A percentile compares a stretch with the other conserved stretches of the same genome.
Conservation (phyloP, 2,113 vertebrate species). For the Centropus unirufus region DNA sequence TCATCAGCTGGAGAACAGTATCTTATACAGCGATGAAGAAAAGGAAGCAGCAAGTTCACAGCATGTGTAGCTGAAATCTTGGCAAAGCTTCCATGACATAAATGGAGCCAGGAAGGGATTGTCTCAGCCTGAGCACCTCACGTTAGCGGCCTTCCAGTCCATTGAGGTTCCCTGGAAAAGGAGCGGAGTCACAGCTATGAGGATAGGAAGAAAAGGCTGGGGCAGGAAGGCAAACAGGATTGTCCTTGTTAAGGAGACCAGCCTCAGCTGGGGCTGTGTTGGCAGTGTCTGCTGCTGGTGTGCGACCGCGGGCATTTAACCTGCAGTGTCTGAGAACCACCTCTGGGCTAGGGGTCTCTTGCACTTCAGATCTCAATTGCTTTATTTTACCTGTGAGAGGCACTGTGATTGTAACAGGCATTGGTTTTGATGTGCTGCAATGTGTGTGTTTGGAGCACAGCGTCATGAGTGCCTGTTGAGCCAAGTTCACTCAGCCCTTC, state of each 20-base stretch:
- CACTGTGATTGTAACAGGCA: background rate
- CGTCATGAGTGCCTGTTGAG: accelerated
- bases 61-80: accelerated
- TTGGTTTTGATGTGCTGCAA: accelerated
- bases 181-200: background rate
- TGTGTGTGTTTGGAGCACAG: background rate
- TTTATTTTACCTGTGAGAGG: accelerated
- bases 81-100: background rate
- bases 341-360: background rate
- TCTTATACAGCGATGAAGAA: background rate
- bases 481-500: background rate
- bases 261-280: background rate
- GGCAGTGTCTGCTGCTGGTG: background rate
- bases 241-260: background rate
- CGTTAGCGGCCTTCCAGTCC: background rate
- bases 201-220: accelerated
- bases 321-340: background rate
- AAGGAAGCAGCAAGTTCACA: background rate
- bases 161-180: accelerated
- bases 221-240: background rate
- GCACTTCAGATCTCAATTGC: too few relatives aligned
- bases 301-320: accelerated
- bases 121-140: accelerated
- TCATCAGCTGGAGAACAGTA: background rate
- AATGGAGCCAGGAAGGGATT: background rate